Percentiles rank a stretch among this genome's conserved stretches.
phyloP scores from a whole-genome alignment of 1,140 invertebrate genomes.

The Drosophila mauritiana region DNA sequence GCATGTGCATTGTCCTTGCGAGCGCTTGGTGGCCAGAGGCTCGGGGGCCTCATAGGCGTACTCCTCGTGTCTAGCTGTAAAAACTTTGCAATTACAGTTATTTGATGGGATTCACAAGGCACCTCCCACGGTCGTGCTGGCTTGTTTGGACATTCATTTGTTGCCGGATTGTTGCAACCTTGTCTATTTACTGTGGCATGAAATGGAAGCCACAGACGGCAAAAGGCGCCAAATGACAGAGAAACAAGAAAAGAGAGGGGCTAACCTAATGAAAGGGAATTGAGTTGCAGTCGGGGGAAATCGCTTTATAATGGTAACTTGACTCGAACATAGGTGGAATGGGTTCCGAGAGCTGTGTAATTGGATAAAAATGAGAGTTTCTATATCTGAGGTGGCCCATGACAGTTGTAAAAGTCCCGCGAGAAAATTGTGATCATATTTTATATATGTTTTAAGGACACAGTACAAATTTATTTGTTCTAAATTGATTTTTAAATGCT shows the following conservation, averaged over 20 bases:
- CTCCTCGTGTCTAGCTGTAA: slow-evolving; percentile 68
- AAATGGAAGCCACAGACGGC: slow-evolving; percentile 22
- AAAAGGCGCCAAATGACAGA: slow-evolving; percentile 40
- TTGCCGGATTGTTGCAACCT: slow-evolving; percentile 65
- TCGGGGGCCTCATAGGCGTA: slow-evolving; percentile 34
- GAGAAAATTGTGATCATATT: too few relatives aligned
- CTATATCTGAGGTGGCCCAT: slow-evolving; percentile 8
- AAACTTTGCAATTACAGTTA: slow-evolving; percentile 83
- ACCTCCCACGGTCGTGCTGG: slow-evolving; percentile 36
- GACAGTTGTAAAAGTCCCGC: slow-evolving; percentile 8
- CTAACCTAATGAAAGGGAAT: slow-evolving; percentile 54
- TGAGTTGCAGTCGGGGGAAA: slow-evolving; percentile 17
- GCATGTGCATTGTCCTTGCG: slow-evolving; percentile 73
- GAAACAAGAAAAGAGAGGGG: slow-evolving; percentile 37
- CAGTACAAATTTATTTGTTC: too few relatives aligned
- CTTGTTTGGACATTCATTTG: slow-evolving; percentile 77
- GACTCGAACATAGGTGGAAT: neutral
- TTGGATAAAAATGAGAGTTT: neutral
- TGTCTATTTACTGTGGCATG: slow-evolving; percentile 54
- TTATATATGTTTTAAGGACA: neutral
- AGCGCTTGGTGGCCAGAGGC: neutral
- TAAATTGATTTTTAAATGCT: neutral
- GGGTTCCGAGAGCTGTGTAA: slow-evolving; percentile 4
- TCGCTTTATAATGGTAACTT: neutral
- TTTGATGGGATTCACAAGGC: slow-evolving; percentile 77